A percentile compares a stretch with the other conserved stretches of the same genome.
phyloP scores from a whole-genome alignment of 2,888 invertebrate species.

The Aleiodes alternator region DNA sequence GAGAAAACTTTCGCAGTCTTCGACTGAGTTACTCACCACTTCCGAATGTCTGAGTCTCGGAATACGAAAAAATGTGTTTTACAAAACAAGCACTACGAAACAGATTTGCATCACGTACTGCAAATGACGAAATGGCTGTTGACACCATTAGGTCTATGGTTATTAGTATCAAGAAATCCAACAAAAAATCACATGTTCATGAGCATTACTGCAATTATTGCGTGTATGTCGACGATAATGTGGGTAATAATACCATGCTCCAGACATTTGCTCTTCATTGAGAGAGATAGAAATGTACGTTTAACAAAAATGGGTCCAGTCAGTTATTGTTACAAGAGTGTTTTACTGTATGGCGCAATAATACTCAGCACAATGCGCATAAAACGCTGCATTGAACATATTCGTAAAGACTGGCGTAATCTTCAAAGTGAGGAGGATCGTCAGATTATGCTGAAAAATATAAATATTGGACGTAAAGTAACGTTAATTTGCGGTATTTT shows the following conservation, averaged over 20 bases:
- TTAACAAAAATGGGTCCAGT: slow-evolving; percentile 44
- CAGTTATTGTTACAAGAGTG: slow-evolving; percentile 38
- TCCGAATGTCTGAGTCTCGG: no score
- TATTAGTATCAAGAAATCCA: slow-evolving; percentile 39
- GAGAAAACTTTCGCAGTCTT: not conserved
- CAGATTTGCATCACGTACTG: slow-evolving; percentile 30
- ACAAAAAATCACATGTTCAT: slow-evolving; percentile 15
- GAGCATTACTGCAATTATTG: slow-evolving; percentile 21
- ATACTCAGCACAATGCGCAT: slow-evolving; percentile 55
- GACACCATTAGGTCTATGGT: slow-evolving; percentile 45
- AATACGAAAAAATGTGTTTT: not conserved
- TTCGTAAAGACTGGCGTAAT: slow-evolving; percentile 61
- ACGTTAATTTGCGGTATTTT: slow-evolving; percentile 58
- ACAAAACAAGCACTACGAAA: slow-evolving; percentile 26
- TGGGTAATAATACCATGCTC: slow-evolving; percentile 28
- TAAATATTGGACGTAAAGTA: slow-evolving; percentile 58
- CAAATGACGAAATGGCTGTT: slow-evolving; percentile 42
- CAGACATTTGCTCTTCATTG: slow-evolving; percentile 34
- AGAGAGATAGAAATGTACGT: slow-evolving; percentile 25
- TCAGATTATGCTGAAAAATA: slow-evolving; percentile 59
- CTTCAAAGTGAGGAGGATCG: slow-evolving; percentile 47
- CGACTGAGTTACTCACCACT: no score
- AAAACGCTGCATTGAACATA: slow-evolving; percentile 56
- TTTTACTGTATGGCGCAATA: slow-evolving; percentile 40
- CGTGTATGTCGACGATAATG: slow-evolving; percentile 38